A percentile compares a stretch with the other conserved stretches of the same genome.
Conservation (phyloP, 2,888 invertebrate species). For the Brassicogethes aeneus region DNA sequence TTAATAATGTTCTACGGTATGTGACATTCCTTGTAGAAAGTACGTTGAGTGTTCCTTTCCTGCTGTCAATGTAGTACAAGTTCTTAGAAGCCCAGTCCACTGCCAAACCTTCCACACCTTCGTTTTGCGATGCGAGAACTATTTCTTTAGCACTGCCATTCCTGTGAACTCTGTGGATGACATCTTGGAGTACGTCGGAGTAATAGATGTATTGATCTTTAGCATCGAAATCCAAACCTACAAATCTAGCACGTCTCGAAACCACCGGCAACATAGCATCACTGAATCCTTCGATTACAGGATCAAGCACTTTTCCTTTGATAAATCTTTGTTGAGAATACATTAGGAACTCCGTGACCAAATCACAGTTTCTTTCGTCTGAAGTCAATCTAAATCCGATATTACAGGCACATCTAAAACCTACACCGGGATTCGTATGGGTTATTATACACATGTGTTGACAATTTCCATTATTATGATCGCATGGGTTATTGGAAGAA, state of each 20-base stretch:
- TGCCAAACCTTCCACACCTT: conserved; percentile 92
- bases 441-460: conserved; percentile 92
- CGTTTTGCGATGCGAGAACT: conserved; percentile 90
- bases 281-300: conserved; percentile 82
- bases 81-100: conserved; percentile 96
- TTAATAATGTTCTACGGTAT: conserved; percentile 72
- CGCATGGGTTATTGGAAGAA: conserved; percentile 64
- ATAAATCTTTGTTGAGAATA: conserved; percentile 90
- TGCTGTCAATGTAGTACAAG: conserved; percentile 89
- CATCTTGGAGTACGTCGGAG: conserved; percentile 93
- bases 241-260: conserved; percentile 83
- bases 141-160: conserved; percentile 78
- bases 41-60: conserved; percentile 90
- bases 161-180: conserved; percentile 76
- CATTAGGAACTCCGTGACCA: conserved; percentile 83
- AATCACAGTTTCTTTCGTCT: conserved; percentile 70
- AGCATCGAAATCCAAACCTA: conserved; percentile 91
- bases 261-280: conserved; percentile 95
- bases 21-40: conserved; percentile 80
- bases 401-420: conserved; percentile 86
- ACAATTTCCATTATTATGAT: conserved; percentile 80
- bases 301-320: conserved; percentile 83
- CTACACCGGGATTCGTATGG: conserved; percentile 57
- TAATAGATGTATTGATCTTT: conserved; percentile 89
- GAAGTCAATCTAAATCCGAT: conserved; percentile 72